Evolutionary conservation across 2,888 invertebrate species (phyloP).

Genomic region (Furcula furcula): DNA sequence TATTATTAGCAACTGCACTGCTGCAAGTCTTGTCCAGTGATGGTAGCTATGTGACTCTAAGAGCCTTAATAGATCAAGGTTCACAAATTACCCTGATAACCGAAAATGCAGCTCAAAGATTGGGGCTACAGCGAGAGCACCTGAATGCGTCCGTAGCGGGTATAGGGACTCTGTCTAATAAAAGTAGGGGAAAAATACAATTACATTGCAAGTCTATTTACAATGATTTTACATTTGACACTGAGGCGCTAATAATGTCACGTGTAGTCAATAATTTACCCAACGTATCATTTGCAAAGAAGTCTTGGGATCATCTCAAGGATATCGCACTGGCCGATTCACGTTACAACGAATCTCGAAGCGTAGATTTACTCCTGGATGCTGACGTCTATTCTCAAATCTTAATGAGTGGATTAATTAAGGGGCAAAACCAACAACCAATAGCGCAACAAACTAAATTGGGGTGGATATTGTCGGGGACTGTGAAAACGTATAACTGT

Average conservation of each 20-base stretch:
- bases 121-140: neutral
- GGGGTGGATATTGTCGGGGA: neutral
- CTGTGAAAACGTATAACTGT: neutral
- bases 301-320: conserved; percentile 1
- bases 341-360: neutral
- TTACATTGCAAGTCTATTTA: neutral
- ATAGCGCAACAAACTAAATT: neutral
- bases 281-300: neutral
- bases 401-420: neutral
- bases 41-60: conserved; percentile 2
- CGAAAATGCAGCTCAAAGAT: conserved; percentile 7
- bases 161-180: neutral
- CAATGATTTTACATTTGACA: neutral
- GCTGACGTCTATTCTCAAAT: conserved; percentile 1
- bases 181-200: neutral
- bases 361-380: conserved; percentile 2
- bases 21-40: conserved; percentile 2
- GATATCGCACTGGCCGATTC: conserved; percentile 2
- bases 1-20: neutral
- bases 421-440: neutral
- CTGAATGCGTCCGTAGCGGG: neutral
- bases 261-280: neutral
- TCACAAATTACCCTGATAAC: conserved; percentile 7
- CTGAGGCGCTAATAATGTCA: neutral
- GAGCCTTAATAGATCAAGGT: conserved; percentile 8